Percentiles rank a stretch among this genome's conserved stretches.
Conservation (phyloP, 2,113 vertebrate genomes). For the Thalassarche chlororhynchos region DNA sequence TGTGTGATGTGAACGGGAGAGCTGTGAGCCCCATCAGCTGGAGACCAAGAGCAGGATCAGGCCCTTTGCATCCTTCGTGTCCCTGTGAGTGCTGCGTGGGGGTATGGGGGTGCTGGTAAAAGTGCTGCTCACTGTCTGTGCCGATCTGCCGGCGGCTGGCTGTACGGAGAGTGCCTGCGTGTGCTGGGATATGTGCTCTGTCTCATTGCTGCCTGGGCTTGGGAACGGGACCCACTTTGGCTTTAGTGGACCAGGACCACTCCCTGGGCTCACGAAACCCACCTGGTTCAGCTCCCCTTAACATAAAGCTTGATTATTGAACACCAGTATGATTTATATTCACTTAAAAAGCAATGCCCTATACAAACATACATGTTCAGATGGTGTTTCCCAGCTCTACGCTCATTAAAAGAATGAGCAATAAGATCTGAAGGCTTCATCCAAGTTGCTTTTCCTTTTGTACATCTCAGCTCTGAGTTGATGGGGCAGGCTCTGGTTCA, state of each 20-base stretch:
- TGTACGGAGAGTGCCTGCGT: not conserved
- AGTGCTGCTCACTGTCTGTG: not conserved
- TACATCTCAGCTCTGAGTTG: not conserved
- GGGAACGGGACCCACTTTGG: not conserved
- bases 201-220: not conserved
- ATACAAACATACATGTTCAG: not conserved
- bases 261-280: not conserved
- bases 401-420: not conserved
- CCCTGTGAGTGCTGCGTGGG: not conserved
- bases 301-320: not conserved
- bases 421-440: not conserved
- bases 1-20: too few relatives aligned
- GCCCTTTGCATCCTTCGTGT: not conserved
- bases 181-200: too few relatives aligned
- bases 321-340: not conserved
- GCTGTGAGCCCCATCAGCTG: too few relatives aligned
- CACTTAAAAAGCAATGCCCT: not conserved
- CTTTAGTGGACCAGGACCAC: not conserved
- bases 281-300: not conserved
- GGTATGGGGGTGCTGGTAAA: not conserved
- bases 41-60: not conserved
- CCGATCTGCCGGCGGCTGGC: not conserved
- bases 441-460: not conserved
- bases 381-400: not conserved
- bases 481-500: not conserved